Evolutionary conservation across 2,888 invertebrate species (phyloP).

Genomic region (Catocala fraxini): DNA sequence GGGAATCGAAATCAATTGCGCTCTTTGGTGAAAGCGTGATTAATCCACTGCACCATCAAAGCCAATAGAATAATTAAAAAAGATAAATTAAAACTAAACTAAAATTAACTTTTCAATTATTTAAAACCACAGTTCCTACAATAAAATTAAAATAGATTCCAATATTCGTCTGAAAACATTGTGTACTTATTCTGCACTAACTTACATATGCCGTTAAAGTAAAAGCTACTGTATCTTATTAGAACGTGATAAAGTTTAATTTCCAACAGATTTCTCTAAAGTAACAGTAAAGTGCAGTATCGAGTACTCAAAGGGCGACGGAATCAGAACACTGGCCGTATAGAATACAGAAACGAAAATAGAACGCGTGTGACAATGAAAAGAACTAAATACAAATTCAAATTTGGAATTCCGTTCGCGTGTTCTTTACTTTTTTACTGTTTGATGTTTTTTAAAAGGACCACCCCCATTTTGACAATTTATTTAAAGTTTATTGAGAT

Average conservation of each 20-base stretch:
- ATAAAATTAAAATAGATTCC: slow-evolving; percentile 1
- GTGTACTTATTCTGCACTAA: not conserved
- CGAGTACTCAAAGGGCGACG: slow-evolving; percentile 41
- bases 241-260: slow-evolving; percentile 10
- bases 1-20: no score
- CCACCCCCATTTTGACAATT: slow-evolving; percentile 12
- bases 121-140: not conserved
- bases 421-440: slow-evolving; percentile 29
- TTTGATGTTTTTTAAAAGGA: slow-evolving; percentile 32
- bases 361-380: slow-evolving; percentile 54
- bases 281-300: slow-evolving; percentile 29
- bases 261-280: slow-evolving; percentile 25
- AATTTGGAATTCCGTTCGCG: slow-evolving; percentile 46
- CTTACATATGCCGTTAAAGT: not conserved
- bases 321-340: slow-evolving; percentile 45
- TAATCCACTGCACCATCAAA: no score
- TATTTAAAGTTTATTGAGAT: slow-evolving; percentile 3
- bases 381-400: slow-evolving; percentile 51
- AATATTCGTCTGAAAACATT: not conserved
- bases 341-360: slow-evolving; percentile 50
- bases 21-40: no score
- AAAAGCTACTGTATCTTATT: not conserved
- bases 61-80: no score
- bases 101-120: not conserved
- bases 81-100: not conserved